These are phyloP conservation scores for Pachyuromys duprasi DNA, from an alignment of 2,797 vertebrate genomes.

Conservation along the genomic window DNA sequence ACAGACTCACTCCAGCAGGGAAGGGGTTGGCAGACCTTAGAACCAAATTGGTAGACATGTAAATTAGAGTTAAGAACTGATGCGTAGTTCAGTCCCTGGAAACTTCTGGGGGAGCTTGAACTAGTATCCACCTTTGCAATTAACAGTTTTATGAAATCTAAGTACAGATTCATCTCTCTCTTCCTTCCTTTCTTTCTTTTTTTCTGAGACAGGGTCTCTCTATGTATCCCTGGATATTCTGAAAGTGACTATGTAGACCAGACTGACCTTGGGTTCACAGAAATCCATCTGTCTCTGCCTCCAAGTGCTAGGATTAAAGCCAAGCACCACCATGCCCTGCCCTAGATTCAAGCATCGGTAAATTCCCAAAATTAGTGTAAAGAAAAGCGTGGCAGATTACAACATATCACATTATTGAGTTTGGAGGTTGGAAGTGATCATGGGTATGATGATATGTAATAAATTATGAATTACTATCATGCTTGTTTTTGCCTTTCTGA, in stretches of 20 bases:
- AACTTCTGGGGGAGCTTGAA: not conserved
- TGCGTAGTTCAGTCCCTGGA: not conserved
- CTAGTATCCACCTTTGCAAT: not conserved
- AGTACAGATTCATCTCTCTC: not conserved
- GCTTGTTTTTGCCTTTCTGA: not conserved
- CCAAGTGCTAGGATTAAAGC: not conserved
- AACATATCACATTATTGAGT: not conserved
- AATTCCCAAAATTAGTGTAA: not conserved
- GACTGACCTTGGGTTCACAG: not conserved
- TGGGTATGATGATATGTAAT: not conserved
- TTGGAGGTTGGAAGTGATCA: not conserved
- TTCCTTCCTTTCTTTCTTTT: too few species aligned
- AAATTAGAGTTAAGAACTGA: not conserved
- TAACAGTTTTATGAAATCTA: not conserved
- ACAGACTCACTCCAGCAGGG: not conserved
- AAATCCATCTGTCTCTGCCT: not conserved
- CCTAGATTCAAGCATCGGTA: not conserved
- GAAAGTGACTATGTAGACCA: not conserved
- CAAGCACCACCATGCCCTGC: not conserved
- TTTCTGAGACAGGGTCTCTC: not conserved
- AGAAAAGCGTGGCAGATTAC: not conserved
- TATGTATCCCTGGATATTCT: not conserved
- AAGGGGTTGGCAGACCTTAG: not conserved
- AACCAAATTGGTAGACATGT: not conserved
- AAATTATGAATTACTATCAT: not conserved